A percentile compares a stretch with the other conserved stretches of the same genome.
Evolutionary conservation across 1,140 invertebrate species (phyloP).

Genomic region (Scaptomyza hsui): DNA sequence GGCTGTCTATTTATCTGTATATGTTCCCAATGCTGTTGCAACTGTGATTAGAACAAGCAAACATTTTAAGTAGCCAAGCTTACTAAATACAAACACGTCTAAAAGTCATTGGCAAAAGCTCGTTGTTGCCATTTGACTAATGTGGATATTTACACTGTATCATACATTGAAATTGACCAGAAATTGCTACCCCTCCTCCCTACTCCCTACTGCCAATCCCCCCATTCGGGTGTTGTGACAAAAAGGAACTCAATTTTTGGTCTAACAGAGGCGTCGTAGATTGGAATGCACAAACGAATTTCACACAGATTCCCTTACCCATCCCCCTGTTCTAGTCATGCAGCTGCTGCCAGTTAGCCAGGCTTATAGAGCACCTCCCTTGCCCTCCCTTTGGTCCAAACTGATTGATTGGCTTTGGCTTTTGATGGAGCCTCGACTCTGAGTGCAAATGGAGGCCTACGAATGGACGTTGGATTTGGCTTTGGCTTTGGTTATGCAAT

Average conservation of each 20-base stretch:
- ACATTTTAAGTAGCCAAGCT: background rate
- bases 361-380: background rate
- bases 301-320: background rate
- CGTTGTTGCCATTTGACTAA: background rate
- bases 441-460: slow-evolving; percentile 1
- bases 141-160: background rate
- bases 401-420: slow-evolving; percentile 41
- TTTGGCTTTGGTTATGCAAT: slow-evolving; percentile 39
- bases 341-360: background rate
- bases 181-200: background rate
- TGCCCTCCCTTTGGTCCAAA: background rate
- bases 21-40: background rate
- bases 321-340: background rate
- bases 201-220: too few relatives aligned
- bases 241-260: slow-evolving; percentile 2
- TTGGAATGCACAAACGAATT: slow-evolving; percentile 18
- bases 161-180: background rate
- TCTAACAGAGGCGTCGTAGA: background rate
- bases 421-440: slow-evolving; percentile 1
- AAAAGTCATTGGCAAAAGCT: too few relatives aligned
- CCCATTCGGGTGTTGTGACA: background rate
- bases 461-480: background rate
- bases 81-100: background rate
- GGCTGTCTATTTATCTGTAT: too few relatives aligned
- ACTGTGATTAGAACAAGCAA: background rate